phyloP scores from a whole-genome alignment of 2,113 vertebrate genomes.

The Alligator mississippiensis region DNA sequence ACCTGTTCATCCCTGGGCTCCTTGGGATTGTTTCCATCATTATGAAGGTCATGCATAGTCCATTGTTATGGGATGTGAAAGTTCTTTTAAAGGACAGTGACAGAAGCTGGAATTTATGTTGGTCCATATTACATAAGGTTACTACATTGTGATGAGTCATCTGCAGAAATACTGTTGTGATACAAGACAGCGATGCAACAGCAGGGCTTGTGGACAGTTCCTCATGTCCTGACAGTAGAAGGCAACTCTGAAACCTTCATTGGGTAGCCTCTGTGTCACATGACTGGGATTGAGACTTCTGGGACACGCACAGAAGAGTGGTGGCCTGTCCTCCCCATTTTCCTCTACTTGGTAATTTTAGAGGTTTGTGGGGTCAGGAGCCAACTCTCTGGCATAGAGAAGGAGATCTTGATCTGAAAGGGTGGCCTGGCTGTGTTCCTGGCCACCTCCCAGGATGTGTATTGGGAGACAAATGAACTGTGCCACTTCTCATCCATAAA shows the following conservation, averaged over 20 bases:
- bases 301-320: not conserved
- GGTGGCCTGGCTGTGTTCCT: not conserved
- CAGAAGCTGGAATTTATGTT: not conserved
- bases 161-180: not conserved
- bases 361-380: not conserved
- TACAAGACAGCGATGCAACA: not conserved
- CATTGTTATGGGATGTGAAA: not conserved
- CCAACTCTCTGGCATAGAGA: not conserved
- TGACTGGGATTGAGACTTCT: not conserved
- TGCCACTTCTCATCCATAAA: not conserved
- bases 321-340: not conserved
- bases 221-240: not conserved
- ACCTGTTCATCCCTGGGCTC: no score
- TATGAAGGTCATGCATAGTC: not conserved
- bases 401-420: not conserved
- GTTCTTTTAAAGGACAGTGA: rapidly evolving
- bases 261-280: not conserved
- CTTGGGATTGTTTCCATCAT: not conserved
- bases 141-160: not conserved
- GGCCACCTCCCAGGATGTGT: not conserved
- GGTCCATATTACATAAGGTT: not conserved
- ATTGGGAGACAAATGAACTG: not conserved
- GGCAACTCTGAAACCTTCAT: not conserved
- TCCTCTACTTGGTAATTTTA: not conserved
- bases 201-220: not conserved